These are phyloP conservation scores for Probaryconus sp. DNA, from an alignment of 1,140 invertebrate species.

Conservation along the genomic window DNA sequence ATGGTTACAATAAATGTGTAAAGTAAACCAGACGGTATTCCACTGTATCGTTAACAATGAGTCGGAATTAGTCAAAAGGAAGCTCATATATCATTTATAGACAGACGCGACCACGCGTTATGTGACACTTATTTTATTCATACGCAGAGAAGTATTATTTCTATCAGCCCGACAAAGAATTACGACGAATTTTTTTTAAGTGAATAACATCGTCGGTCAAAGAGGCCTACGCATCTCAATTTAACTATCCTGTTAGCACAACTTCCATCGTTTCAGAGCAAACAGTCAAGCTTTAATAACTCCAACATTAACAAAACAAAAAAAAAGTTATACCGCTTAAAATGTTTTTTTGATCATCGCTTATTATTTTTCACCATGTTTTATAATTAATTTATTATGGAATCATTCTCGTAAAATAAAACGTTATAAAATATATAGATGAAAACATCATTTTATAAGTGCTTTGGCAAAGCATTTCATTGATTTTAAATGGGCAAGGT, in stretches of 20 bases:
- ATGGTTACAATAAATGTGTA: constrained; percentile 15
- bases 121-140: constrained; percentile 50
- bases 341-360: no score
- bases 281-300: not conserved
- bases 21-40: constrained; percentile 36
- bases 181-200: constrained; percentile 61
- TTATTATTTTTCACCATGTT: no score
- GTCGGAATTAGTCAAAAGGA: constrained; percentile 65
- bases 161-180: constrained; percentile 56
- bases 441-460: no score
- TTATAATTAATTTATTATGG: no score
- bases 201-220: constrained; percentile 15
- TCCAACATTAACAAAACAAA: not conserved
- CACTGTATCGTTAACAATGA: constrained; percentile 53
- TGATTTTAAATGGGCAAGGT: constrained; percentile 2
- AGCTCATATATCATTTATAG: constrained; percentile 64
- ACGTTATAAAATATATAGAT: no score
- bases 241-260: constrained; percentile 15
- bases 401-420: no score
- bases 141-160: constrained; percentile 32
- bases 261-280: constrained; percentile 4
- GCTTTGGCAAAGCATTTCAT: not conserved
- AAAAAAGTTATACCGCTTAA: no score
- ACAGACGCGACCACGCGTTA: constrained; percentile 58
- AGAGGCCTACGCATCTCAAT: constrained; percentile 41